phyloP scores from a whole-genome alignment of 2,113 vertebrate species.

The Shinisaurus crocodilurus region DNA sequence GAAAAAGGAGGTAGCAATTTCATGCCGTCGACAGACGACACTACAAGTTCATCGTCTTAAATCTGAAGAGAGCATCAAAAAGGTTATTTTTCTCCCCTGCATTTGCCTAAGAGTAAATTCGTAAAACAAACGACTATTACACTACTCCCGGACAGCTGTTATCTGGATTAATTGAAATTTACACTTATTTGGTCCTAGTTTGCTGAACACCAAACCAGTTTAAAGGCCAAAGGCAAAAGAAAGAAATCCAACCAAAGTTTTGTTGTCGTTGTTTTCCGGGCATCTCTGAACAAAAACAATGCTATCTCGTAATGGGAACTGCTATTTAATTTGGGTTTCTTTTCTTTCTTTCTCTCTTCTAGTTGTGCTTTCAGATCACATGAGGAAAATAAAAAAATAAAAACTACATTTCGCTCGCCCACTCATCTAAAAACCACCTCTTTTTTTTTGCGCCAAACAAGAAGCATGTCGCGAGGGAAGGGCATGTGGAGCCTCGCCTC shows the following conservation, averaged over 20 bases:
- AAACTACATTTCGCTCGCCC: conserved; percentile 62
- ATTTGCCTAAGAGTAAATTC: neutral
- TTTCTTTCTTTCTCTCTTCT: conserved; percentile 26
- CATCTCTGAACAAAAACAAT: conserved; percentile 72
- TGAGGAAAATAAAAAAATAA: conserved; percentile 44
- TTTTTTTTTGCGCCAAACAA: conserved; percentile 38
- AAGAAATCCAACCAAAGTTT: conserved; percentile 45
- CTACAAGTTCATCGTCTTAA: conserved; percentile 68
- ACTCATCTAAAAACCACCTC: conserved; percentile 15
- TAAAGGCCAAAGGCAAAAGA: conserved; percentile 76
- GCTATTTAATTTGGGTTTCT: conserved; percentile 71
- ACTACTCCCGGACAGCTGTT: conserved; percentile 69
- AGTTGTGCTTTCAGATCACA: conserved; percentile 79
- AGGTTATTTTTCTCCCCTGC: conserved; percentile 12
- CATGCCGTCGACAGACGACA: conserved; percentile 81
- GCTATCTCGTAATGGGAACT: conserved; percentile 67
- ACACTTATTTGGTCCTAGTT: conserved; percentile 77
- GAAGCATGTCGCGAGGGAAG: conserved; percentile 11
- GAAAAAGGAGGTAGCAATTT: conserved; percentile 85
- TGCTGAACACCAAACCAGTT: conserved; percentile 76
- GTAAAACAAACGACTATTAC: conserved; percentile 70
- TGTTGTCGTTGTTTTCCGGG: conserved; percentile 64
- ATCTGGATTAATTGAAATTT: conserved; percentile 70
- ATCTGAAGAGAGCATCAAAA: conserved; percentile 69
- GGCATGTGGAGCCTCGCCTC: conserved; percentile 52